Conservation (phyloP, 23 tunicate species). For the Trididemnum miniatum region DNA sequence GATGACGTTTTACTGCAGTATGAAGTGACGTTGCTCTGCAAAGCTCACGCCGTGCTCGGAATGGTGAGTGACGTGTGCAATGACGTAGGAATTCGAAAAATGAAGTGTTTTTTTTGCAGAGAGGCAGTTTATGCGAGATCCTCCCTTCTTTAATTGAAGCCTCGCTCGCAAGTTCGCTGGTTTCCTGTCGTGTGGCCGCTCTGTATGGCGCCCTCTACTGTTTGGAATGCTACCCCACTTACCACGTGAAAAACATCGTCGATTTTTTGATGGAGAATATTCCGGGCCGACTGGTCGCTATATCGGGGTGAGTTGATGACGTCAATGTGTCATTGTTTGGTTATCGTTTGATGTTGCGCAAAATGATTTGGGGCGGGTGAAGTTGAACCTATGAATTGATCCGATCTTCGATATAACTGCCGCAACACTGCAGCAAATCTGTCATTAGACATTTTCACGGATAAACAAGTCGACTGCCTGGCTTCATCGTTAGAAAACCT, state of each 20-base stretch:
- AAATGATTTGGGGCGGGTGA: too few species aligned
- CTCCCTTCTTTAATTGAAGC: conserved; percentile 30
- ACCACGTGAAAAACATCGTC: conserved; percentile 37
- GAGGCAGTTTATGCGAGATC: not conserved
- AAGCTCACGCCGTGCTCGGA: conserved; percentile 77
- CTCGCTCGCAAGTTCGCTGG: conserved; percentile 34
- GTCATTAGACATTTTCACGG: too few species aligned
- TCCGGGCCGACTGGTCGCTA: conserved; percentile 32
- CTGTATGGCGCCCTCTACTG: conserved; percentile 70
- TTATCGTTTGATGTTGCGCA: too few species aligned
- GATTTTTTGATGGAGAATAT: conserved; percentile 35
- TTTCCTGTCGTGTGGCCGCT: conserved; percentile 61
- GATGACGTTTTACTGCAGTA: conserved; percentile 85
- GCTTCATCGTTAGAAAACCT: too few species aligned
- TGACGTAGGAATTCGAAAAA: not conserved
- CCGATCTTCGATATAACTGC: too few species aligned
- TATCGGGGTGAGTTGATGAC: conserved; percentile 35
- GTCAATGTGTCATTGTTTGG: too few species aligned
- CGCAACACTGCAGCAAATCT: too few species aligned
- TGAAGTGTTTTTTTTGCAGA: not conserved
- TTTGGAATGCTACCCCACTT: conserved; percentile 61
- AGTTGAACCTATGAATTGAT: too few species aligned
- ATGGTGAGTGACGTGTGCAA: conserved; percentile 36
- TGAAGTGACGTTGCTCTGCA: conserved; percentile 55
- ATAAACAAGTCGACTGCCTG: too few species aligned